Evolutionary conservation across 2,113 vertebrate genomes (phyloP).

Genomic region (Butorides virescens): DNA sequence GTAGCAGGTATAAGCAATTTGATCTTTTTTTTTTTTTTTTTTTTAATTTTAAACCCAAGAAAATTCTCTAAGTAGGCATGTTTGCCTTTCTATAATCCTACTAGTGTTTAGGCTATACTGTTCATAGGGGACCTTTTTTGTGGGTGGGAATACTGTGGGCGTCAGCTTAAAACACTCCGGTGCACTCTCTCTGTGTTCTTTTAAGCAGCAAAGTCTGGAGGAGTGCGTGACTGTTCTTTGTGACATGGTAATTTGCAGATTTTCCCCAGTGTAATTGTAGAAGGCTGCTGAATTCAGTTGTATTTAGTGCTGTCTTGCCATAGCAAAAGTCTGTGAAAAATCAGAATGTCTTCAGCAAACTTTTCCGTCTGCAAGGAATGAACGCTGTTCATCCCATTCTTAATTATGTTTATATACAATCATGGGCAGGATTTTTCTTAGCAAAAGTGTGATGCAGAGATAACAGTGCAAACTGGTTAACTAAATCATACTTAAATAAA

Average conservation of each 20-base stretch:
- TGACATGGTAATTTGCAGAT: background rate
- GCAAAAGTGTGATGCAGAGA: background rate
- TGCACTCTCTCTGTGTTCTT: background rate
- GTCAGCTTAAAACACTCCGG: background rate
- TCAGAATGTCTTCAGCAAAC: background rate
- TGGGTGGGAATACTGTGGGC: conserved; percentile 10
- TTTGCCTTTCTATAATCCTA: conserved; percentile 6
- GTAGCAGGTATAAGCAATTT: conserved; percentile 8
- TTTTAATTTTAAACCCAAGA: background rate
- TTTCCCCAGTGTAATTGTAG: background rate
- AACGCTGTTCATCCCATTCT: background rate
- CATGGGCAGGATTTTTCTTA: background rate
- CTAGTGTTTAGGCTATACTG: conserved; percentile 24
- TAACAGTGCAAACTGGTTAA: background rate
- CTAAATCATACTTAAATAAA: background rate
- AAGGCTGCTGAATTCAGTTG: background rate
- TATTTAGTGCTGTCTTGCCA: background rate
- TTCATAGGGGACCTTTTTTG: background rate
- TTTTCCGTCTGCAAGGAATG: background rate
- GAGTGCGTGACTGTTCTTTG: background rate
- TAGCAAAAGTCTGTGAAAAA: background rate
- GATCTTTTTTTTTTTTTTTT: background rate
- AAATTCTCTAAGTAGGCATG: background rate
- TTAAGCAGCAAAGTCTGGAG: background rate
- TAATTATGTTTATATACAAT: background rate